Conservation (phyloP, 2,113 vertebrate genomes). For the Neodon shergylaensis region DNA sequence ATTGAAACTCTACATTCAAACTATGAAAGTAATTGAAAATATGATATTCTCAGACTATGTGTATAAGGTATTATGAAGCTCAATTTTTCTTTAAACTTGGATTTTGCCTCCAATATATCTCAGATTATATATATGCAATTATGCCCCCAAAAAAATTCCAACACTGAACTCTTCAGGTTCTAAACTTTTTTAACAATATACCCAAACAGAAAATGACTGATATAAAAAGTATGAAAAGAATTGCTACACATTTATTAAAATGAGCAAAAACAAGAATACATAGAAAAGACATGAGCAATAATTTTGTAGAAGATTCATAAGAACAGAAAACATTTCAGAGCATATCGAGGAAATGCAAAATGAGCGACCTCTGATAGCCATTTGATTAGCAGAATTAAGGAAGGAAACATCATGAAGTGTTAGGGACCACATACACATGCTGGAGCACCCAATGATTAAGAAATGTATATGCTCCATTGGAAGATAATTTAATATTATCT, state of each 20-base stretch:
- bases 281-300: neutral
- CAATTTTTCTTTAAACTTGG: neutral
- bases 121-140: neutral
- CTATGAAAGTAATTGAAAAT: neutral
- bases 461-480: neutral
- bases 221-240: constrained; percentile 43
- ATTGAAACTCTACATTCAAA: neutral
- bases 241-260: constrained; percentile 19
- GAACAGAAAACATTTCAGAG: neutral
- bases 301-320: neutral
- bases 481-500: constrained; percentile 39
- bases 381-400: constrained; percentile 15
- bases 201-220: neutral
- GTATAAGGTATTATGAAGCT: neutral
- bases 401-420: neutral
- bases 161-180: neutral
- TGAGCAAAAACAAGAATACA: neutral
- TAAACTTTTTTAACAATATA: neutral
- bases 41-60: neutral
- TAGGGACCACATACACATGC: neutral
- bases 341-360: constrained; percentile 23
- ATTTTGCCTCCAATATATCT: neutral
- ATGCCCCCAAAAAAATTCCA: neutral
- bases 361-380: neutral
- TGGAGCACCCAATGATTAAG: neutral